Conservation (phyloP, 2,888 invertebrate species). For the Drosophila fungiperda region DNA sequence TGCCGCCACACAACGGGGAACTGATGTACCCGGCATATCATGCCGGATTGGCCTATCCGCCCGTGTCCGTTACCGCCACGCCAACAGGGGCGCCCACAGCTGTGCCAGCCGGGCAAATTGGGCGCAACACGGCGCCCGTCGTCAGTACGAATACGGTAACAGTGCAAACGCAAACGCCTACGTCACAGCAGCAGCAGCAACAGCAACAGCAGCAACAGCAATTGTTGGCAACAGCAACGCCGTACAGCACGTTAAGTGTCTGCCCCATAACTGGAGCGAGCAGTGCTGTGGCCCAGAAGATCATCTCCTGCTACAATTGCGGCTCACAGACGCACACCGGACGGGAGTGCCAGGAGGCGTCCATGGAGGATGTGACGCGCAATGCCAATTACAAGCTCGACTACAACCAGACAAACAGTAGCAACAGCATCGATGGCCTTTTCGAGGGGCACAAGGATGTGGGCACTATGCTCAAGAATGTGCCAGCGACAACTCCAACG, state of each 20-base stretch:
- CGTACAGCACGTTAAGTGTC: conserved; percentile 77
- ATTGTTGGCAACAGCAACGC: conserved; percentile 84
- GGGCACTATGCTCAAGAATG: conserved; percentile 50
- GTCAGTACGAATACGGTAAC: conserved; percentile 66
- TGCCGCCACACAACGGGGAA: conserved; percentile 86
- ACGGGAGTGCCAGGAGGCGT: conserved; percentile 94
- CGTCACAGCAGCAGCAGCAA: conserved; percentile 42
- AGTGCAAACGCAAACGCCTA: conserved; percentile 76
- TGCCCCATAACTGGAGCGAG: conserved; percentile 68
- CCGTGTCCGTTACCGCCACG: conserved; percentile 67
- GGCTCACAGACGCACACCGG: conserved; percentile 94
- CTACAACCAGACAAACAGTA: conserved; percentile 83
- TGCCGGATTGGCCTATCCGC: conserved; percentile 74
- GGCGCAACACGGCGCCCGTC: conserved; percentile 50
- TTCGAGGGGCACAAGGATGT: conserved; percentile 54
- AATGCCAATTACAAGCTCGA: conserved; percentile 89
- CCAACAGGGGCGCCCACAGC: conserved; percentile 63
- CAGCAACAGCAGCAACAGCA: conserved; percentile 54
- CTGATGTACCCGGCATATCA: conserved; percentile 86
- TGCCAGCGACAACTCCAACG: conserved; percentile 55
- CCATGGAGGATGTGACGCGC: conserved; percentile 96
- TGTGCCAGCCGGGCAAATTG: conserved; percentile 70
- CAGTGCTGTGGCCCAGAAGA: conserved; percentile 63
- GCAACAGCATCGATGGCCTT: conserved; percentile 32
- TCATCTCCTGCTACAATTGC: conserved; percentile 94